Evolutionary conservation across 2,888 invertebrate species (phyloP), one percentile per base, ranked within the genome.

Genomic region (Thymelicus lineola): DNA sequence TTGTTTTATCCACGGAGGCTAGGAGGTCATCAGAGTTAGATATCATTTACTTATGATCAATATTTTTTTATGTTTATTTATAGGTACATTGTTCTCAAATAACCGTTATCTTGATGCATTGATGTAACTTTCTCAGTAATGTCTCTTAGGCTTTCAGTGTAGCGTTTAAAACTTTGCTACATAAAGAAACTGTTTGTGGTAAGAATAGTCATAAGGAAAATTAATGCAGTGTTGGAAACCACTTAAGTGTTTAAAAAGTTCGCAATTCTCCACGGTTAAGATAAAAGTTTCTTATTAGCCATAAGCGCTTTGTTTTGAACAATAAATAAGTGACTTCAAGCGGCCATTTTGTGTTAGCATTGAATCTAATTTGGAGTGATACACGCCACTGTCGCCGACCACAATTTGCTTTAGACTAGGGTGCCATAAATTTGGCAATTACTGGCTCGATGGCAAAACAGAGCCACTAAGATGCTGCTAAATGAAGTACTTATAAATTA

Each of bases 371-470:
- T 93, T 90, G 81, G 84, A 90, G 86, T 91, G 92, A 91, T 91
- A 89, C 89, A 89, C 84, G 83, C 88, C 86, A 84, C 84, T 80
- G 84, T 82, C 82, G 79, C 81, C 81, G 82, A 77, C 91, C 93
- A 84, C 91, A 92, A 92, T 91, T 53, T 89, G 86, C 87, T 88
- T 91, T 92, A 90, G 86, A 86, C 86, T 83, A 81, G 90, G 90
- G 86, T 80, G 88, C 86, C 84, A 91, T 93, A 92, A 92, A 93
- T 93, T 92, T 87, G 88, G 85, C 90, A 93, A 93, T 93, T 92
- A 93, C 90, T 83, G 79, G 72, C 85, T 81, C 81, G 83, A 88
- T 90, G 85, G 87, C 82, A 86, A 86, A 86, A 85, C 82, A 82
- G 79, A 78, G 67, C 75, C 72, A 74, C 71, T 90, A 92, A 88